Percentiles rank a stretch among this genome's conserved stretches.
Evolutionary conservation across 2,797 vertebrate genomes (phyloP).

Genomic region (Hemitrygon akajei): DNA sequence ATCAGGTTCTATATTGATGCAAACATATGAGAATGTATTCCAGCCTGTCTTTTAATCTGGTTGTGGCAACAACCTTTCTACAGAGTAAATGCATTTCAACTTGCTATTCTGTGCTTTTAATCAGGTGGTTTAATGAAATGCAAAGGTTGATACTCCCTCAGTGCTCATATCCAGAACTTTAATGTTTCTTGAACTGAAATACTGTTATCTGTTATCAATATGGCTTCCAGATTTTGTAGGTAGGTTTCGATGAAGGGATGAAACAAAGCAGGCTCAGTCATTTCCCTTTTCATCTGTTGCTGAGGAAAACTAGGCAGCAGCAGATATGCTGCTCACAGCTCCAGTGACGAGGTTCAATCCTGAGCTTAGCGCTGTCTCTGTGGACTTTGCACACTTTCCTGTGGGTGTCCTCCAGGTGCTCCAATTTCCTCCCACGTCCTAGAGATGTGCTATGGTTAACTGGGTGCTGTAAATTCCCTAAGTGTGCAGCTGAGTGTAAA

Average conservation of each 20-base stretch:
- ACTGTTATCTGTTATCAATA: not conserved
- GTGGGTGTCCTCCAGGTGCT: no score
- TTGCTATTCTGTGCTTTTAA: no score
- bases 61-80: not conserved
- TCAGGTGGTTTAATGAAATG: no score
- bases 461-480: no score
- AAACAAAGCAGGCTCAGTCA: not conserved
- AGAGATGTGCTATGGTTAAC: no score
- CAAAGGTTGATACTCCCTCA: not conserved
- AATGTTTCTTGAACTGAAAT: not conserved
- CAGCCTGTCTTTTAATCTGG: not conserved
- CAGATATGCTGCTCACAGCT: no score
- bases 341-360: no score
- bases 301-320: not conserved
- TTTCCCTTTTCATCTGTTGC: not conserved
- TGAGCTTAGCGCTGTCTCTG: no score
- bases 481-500: no score
- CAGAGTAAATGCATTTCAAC: not conserved
- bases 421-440: no score
- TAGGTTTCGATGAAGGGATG: not conserved
- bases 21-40: not conserved
- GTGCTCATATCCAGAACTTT: not conserved
- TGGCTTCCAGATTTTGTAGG: not conserved
- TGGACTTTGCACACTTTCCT: no score
- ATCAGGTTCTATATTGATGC: not conserved